Evolutionary conservation across 2,888 invertebrate genomes (phyloP).

Genomic region (Clanis bilineata): DNA sequence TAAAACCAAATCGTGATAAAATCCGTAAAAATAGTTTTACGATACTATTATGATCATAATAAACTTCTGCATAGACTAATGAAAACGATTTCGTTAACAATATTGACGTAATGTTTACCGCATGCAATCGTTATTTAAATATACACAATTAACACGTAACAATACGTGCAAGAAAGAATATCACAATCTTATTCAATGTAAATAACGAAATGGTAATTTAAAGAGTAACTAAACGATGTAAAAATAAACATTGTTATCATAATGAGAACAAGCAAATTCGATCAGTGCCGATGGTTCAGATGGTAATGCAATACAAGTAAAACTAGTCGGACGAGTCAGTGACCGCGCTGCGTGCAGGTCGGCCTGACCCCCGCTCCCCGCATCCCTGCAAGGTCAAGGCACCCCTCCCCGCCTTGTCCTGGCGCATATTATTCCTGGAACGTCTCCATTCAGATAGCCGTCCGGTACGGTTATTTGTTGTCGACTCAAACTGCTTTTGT

Average conservation of each 20-base stretch:
- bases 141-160: background rate
- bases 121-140: background rate
- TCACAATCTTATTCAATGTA: no score
- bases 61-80: no score
- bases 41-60: no score
- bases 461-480: constrained; percentile 24
- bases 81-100: no score
- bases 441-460: constrained; percentile 40
- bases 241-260: background rate
- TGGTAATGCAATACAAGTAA: constrained; percentile 45
- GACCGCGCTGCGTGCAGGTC: constrained; percentile 57
- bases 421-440: constrained; percentile 56
- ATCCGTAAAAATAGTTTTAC: no score
- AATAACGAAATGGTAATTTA: no score
- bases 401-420: constrained; percentile 44
- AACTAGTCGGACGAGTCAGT: constrained; percentile 67
- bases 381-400: constrained; percentile 70
- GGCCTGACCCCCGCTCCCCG: constrained; percentile 41
- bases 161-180: background rate
- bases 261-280: background rate
- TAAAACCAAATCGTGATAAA: no score
- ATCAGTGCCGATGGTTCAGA: constrained; percentile 20
- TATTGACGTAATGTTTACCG: background rate
- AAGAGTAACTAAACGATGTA: background rate
- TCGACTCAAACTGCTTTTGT: constrained; percentile 27